Evolutionary conservation across 2,888 invertebrate species (phyloP).

Genomic region (Adelognathus sp.): DNA sequence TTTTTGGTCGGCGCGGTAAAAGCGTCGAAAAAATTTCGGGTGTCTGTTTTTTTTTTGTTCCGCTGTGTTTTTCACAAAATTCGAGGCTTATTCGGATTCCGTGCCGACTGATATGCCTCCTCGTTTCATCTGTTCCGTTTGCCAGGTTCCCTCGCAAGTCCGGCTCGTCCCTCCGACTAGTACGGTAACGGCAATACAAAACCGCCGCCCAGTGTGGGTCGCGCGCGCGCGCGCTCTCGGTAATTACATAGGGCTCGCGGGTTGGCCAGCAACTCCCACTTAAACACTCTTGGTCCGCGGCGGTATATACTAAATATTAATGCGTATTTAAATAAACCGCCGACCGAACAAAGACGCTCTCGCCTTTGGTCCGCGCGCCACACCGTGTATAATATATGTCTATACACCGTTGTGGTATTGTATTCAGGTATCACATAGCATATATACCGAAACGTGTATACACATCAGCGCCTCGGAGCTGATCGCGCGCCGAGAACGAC

Average conservation of each 20-base stretch:
- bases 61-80: slow-evolving; percentile 14
- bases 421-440: slow-evolving; percentile 19
- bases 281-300: slow-evolving; percentile 70
- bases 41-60: background rate
- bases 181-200: slow-evolving; percentile 4
- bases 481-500: slow-evolving; percentile 8
- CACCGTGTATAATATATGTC: background rate
- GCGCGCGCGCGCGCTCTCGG: slow-evolving; percentile 60
- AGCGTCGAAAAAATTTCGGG: background rate
- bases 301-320: slow-evolving; percentile 79
- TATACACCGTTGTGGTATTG: slow-evolving; percentile 10
- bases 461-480: slow-evolving; percentile 20
- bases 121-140: slow-evolving; percentile 30
- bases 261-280: slow-evolving; percentile 75
- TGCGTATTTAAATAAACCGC: slow-evolving; percentile 77
- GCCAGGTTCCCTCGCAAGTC: slow-evolving; percentile 28
- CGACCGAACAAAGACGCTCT: slow-evolving; percentile 67
- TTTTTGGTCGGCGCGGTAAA: no score
- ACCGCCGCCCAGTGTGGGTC: slow-evolving; percentile 67
- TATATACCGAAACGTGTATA: background rate
- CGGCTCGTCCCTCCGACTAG: slow-evolving; percentile 4
- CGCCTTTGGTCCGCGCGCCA: slow-evolving; percentile 43
- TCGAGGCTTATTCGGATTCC: slow-evolving; percentile 61
- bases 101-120: slow-evolving; percentile 53
- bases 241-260: slow-evolving; percentile 76